Evolutionary conservation across 2,888 invertebrate genomes (phyloP).

Genomic region (Magallana nippona): DNA sequence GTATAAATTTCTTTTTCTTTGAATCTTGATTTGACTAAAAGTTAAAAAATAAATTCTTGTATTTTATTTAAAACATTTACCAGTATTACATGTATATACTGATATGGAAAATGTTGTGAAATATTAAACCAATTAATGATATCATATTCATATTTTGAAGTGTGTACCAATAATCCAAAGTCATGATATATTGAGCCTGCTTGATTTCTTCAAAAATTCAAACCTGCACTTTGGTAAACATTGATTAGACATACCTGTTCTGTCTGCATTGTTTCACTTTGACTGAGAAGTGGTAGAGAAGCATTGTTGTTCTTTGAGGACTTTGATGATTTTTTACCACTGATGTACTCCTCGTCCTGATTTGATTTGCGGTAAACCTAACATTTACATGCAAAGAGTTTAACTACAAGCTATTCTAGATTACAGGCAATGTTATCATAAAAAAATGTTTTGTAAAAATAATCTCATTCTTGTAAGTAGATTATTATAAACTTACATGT

Average conservation of each 20-base stretch:
- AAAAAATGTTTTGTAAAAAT: no score
- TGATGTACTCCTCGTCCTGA: conserved; percentile 57
- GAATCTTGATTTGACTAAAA: background rate
- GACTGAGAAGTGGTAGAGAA: background rate
- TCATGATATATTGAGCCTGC: no score
- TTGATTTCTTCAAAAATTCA: no score
- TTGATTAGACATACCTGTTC: background rate
- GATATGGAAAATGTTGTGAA: no score
- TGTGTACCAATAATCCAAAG: no score
- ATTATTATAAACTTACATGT: no score
- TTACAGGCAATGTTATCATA: no score
- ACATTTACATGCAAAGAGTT: background rate
- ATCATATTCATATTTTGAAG: background rate
- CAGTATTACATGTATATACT: no score
- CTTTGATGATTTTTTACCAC: conserved; percentile 47
- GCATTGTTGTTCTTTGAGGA: background rate
- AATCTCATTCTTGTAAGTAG: no score
- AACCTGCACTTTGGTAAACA: background rate
- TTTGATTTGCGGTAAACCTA: conserved; percentile 64
- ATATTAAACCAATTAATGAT: no score
- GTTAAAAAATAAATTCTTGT: background rate
- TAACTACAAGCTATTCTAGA: no score
- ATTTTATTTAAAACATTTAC: no score
- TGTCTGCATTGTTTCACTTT: background rate
- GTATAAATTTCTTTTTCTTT: conserved; percentile 86